These are phyloP conservation scores for Ictalurus furcatus DNA, from an alignment of 2,113 vertebrate species.

Conservation along the genomic window DNA sequence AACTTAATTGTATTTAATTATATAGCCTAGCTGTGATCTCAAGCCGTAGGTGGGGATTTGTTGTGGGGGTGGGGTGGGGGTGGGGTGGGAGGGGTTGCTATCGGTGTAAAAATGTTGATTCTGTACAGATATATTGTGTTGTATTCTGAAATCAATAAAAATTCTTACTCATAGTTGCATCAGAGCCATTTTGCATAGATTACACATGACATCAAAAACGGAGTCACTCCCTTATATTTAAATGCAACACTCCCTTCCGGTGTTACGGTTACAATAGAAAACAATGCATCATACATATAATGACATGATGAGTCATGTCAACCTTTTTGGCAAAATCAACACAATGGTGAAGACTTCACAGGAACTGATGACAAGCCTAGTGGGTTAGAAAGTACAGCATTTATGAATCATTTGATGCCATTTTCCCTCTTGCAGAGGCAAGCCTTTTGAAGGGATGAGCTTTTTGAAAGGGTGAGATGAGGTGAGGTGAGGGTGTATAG, in stretches of 20 bases:
- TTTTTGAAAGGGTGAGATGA: not conserved
- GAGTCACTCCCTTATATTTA: not conserved
- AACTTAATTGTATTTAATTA: too few species aligned
- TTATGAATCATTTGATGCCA: not conserved
- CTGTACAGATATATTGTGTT: too few species aligned
- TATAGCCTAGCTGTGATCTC: too few species aligned
- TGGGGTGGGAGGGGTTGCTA: too few species aligned
- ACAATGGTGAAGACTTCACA: not conserved
- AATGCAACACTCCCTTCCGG: not conserved
- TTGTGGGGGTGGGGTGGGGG: too few species aligned
- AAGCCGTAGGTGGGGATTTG: too few species aligned
- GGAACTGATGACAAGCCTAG: not conserved
- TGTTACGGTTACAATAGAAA: not conserved
- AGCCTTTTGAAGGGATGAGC: not conserved
- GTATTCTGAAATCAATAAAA: too few species aligned
- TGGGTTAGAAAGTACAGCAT: not conserved
- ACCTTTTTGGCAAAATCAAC: not conserved
- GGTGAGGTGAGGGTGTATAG: not conserved
- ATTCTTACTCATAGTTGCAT: not conserved
- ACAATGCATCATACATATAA: not conserved
- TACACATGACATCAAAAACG: not conserved
- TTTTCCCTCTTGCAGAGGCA: not conserved
- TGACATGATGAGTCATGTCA: constrained; percentile 6
- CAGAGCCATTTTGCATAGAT: not conserved
- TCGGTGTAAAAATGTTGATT: too few species aligned